Conservation (phyloP, 2,888 invertebrate genomes). For the Andrena praecox region DNA sequence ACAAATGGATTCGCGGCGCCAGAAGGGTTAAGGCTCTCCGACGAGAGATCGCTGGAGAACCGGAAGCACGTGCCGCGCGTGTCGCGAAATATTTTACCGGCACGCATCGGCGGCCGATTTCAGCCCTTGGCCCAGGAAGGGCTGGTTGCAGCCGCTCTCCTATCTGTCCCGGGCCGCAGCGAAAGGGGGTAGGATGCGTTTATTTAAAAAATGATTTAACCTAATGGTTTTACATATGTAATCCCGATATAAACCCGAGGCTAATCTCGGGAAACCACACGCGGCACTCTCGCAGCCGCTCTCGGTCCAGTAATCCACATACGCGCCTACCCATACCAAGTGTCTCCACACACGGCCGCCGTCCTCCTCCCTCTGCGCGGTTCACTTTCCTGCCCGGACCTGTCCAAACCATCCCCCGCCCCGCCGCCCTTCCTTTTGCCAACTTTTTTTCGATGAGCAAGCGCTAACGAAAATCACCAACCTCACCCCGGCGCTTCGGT, state of each 20-base stretch:
- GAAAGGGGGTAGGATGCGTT: constrained; percentile 70
- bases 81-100: constrained; percentile 70
- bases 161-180: constrained; percentile 62
- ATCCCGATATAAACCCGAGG: constrained; percentile 83
- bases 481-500: constrained; percentile 58
- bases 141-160: constrained; percentile 47
- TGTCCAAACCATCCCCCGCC: constrained; percentile 12
- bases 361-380: constrained; percentile 47
- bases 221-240: constrained; percentile 85
- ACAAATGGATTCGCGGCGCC: not conserved
- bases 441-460: constrained; percentile 75
- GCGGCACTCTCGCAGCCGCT: constrained; percentile 72
- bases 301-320: constrained; percentile 69
- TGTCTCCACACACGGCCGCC: constrained; percentile 63
- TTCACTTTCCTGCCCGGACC: constrained; percentile 27
- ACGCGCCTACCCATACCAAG: constrained; percentile 46
- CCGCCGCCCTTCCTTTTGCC: constrained; percentile 51
- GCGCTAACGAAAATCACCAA: constrained; percentile 77
- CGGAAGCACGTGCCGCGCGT: constrained; percentile 66
- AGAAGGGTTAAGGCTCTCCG: constrained; percentile 9
- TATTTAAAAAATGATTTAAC: constrained; percentile 84
- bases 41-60: constrained; percentile 12
- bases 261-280: constrained; percentile 82
- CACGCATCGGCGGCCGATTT: constrained; percentile 35
- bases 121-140: constrained; percentile 40